These are phyloP conservation scores for Semibalanus balanoides DNA, from an alignment of 1,140 invertebrate species.

Conservation along the genomic window DNA sequence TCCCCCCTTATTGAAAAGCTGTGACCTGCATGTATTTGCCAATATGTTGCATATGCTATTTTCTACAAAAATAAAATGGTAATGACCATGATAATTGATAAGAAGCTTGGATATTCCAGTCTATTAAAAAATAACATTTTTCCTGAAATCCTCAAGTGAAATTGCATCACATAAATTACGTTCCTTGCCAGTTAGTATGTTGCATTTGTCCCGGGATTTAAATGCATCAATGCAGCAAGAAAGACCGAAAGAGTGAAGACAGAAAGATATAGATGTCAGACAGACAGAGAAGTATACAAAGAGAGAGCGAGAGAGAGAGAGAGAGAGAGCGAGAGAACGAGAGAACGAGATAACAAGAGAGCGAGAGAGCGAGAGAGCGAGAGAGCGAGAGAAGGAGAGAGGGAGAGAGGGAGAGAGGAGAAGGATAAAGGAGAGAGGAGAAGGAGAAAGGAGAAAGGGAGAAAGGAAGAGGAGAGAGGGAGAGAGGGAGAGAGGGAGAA, in stretches of 20 bases:
- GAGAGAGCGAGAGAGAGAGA: not conserved
- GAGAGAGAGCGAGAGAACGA: not conserved
- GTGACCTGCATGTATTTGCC: too few relatives aligned
- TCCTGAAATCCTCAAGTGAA: too few relatives aligned
- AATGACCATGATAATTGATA: too few relatives aligned
- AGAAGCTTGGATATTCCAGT: too few relatives aligned
- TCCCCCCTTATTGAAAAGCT: too few relatives aligned
- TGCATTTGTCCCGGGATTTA: too few relatives aligned
- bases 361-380: not conserved
- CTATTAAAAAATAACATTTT: too few relatives aligned
- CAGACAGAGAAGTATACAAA: not conserved
- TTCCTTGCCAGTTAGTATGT: too few relatives aligned
- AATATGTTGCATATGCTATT: too few relatives aligned
- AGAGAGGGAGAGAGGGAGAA: constrained; percentile 10
- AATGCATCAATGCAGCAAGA: too few relatives aligned
- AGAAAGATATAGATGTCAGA: not conserved
- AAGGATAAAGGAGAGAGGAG: not conserved
- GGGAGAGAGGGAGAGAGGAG: not conserved
- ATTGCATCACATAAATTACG: too few relatives aligned
- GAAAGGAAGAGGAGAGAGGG: not conserved
- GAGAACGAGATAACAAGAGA: not conserved
- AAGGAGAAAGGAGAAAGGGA: not conserved
- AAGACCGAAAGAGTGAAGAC: not conserved
- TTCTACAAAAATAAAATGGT: too few relatives aligned
- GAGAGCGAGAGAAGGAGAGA: not conserved